Conservation (phyloP, 2,797 vertebrate genomes). For the Rhabdomys pumilio region DNA sequence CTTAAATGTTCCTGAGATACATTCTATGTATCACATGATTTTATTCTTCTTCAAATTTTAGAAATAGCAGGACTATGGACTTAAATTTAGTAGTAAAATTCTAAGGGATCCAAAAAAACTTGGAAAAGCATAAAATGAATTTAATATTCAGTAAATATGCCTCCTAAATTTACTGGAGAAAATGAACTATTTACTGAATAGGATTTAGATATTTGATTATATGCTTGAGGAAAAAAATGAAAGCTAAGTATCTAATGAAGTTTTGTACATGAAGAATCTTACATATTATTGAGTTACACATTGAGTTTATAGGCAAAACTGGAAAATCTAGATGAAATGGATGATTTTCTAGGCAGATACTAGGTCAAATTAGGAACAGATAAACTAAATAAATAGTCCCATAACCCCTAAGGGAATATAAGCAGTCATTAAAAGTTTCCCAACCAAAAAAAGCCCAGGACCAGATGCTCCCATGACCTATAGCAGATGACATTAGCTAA, state of each 20-base stretch:
- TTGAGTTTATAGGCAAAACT: too few species aligned
- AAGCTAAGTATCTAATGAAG: background rate
- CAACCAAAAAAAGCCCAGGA: background rate
- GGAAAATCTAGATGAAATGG: background rate
- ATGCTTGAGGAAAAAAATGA: background rate
- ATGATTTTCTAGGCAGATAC: background rate
- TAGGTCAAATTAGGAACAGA: background rate
- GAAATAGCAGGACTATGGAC: background rate
- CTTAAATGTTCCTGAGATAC: background rate
- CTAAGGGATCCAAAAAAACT: background rate
- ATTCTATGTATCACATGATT: background rate
- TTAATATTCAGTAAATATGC: conserved; percentile 13
- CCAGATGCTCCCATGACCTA: background rate
- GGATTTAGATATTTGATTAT: background rate
- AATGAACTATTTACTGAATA: background rate
- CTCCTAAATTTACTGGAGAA: conserved; percentile 24
- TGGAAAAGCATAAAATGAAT: background rate
- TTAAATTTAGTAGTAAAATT: background rate
- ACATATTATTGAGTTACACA: background rate
- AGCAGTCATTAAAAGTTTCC: background rate
- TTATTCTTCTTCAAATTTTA: background rate
- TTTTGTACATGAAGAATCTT: background rate
- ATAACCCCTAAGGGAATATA: background rate
- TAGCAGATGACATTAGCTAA: too few species aligned
- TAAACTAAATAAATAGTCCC: background rate